phyloP scores from a whole-genome alignment of 2,113 vertebrate species.

The Terrapene triunguis region DNA sequence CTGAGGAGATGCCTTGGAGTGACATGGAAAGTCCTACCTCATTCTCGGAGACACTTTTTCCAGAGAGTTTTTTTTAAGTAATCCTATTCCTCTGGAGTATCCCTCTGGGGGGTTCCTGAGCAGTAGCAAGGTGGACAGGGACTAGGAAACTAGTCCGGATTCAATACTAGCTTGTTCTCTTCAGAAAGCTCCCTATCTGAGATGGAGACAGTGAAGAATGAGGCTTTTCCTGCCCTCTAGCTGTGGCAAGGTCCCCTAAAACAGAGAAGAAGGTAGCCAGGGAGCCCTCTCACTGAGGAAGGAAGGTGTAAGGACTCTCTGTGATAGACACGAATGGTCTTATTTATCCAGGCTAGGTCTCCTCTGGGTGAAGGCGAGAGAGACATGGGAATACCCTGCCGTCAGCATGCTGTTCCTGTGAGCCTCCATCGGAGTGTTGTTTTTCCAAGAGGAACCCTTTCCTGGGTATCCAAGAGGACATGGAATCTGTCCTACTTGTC shows the following conservation, averaged over 20 bases:
- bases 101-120: fast-evolving
- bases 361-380: background rate
- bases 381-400: background rate
- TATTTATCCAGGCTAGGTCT: background rate
- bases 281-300: background rate
- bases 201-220: background rate
- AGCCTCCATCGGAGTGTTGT: background rate
- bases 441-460: background rate
- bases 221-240: background rate
- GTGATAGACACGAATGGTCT: background rate
- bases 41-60: background rate
- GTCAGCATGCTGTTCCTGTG: background rate
- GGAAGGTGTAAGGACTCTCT: background rate
- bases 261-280: background rate
- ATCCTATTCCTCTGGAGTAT: background rate
- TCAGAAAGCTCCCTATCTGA: background rate
- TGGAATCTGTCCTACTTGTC: background rate
- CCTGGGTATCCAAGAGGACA: background rate
- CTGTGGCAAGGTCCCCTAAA: background rate
- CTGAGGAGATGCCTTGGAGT: background rate
- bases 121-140: background rate
- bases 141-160: background rate
- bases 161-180: background rate
- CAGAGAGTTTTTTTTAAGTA: background rate
- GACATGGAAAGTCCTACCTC: fast-evolving